Evolutionary conservation across 1,140 invertebrate genomes (phyloP).

Genomic region (Caenorhabditis brenneri): DNA sequence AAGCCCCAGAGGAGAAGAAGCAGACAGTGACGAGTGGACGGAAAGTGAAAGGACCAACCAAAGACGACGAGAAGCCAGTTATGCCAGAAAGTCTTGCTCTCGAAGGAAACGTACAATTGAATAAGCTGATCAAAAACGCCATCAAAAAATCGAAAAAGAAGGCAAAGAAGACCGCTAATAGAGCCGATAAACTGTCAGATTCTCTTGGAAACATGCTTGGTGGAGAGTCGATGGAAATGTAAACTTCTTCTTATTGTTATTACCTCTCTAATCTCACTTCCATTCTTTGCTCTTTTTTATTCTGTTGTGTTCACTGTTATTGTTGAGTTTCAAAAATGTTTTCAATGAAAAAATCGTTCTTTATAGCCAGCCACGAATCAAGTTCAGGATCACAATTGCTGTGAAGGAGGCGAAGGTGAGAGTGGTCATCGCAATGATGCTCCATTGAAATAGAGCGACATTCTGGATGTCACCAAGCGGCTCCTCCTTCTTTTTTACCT

Average conservation of each 20-base stretch:
- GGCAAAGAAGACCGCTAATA: slow-evolving; percentile 42
- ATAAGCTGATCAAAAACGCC: slow-evolving; percentile 58
- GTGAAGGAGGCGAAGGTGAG: background rate
- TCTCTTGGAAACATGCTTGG: background rate
- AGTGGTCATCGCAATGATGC: background rate
- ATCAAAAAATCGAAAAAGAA: slow-evolving; percentile 61
- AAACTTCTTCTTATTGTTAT: background rate
- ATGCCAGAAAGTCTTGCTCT: slow-evolving; percentile 48
- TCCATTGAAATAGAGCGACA: background rate
- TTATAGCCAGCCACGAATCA: background rate
- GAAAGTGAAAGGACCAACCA: slow-evolving; percentile 40
- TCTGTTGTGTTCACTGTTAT: slow-evolving; percentile 6
- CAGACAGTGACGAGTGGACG: slow-evolving; percentile 40
- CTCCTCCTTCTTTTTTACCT: background rate
- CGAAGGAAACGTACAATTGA: slow-evolving; percentile 58
- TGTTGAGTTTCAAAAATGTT: slow-evolving; percentile 14
- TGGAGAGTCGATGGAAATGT: slow-evolving; percentile 11
- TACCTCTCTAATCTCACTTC: no score
- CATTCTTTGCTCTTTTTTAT: background rate
- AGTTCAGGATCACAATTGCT: background rate
- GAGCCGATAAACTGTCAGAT: slow-evolving; percentile 8
- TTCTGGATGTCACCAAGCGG: background rate
- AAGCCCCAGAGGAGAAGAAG: slow-evolving; percentile 29
- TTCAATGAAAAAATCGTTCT: background rate
- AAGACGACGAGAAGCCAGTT: slow-evolving; percentile 45